Evolutionary conservation across 1,140 invertebrate species (phyloP), one percentile per base, ranked within the genome.

Genomic region (Chrysoperla carnea): DNA sequence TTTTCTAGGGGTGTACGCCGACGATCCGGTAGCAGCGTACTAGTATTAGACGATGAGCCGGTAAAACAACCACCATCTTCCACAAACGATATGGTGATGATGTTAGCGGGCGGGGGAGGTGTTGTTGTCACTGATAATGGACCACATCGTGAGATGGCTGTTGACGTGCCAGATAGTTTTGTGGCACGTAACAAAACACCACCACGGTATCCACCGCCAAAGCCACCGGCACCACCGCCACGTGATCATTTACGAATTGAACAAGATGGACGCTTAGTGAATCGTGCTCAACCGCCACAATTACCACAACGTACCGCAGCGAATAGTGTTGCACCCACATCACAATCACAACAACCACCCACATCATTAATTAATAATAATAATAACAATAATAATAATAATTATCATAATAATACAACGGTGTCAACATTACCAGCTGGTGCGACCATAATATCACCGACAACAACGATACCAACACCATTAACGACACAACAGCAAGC

Each of bases 151-250:
- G 94, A 98, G 76, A 91, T 97, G 85, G 88, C 94, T 54, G 91
- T 98, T 57, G 94, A 97, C 67, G 91, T 94, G 47, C 94, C 94
- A 54, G 91, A 94, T 57, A 83, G 80, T 55, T 96, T 97, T 67
- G 80, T 94, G 50, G 84, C 75, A 49, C 73, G 80, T 60, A 86
- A 84, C 64, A 95, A 89, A 70, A 92, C 78, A 46, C 87, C 82
- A 48, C 92, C 86, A 49, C 76, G 89, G 58, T 95, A 90, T 70
- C 84, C 84, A 40, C 81, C 82, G 27, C 81, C 76, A 12, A 75
- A 77, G 49, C 73, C 72, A 41, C 78, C 78, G 8, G 72, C 77
- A 35, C 80, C 81, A 43, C 80, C 81, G n/a, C 79, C 80, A 4
- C 68, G 79, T 47, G 78, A 82, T 62, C 76, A 78, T 53, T 53